A percentile compares a stretch with the other conserved stretches of the same genome.
These are phyloP conservation scores for Drosophila suboccidentalis DNA, from an alignment of 2,888 invertebrate species.

Conservation along the genomic window DNA sequence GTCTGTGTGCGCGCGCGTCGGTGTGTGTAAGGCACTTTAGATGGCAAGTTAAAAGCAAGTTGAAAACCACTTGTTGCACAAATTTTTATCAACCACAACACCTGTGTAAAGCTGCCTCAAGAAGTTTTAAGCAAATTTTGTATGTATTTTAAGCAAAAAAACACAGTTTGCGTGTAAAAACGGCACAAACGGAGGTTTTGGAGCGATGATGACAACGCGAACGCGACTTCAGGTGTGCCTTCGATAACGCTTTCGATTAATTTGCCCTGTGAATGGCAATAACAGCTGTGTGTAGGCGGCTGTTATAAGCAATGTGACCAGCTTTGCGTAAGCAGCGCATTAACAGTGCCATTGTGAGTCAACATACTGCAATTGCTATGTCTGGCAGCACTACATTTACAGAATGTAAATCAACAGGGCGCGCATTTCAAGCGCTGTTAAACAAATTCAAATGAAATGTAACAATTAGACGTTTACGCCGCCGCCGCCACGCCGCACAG, in stretches of 20 bases:
- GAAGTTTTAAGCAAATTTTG: constrained; percentile 30
- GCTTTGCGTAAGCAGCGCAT: not conserved
- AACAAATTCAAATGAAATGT: not conserved
- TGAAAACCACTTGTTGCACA: constrained; percentile 72
- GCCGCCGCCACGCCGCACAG: too few species aligned
- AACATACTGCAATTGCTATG: not conserved
- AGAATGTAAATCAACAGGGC: not conserved
- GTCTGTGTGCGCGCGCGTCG: constrained; percentile 41
- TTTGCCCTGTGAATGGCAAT: constrained; percentile 38
- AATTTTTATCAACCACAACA: constrained; percentile 25
- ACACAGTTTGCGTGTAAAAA: constrained; percentile 51
- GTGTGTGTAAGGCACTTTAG: constrained; percentile 60
- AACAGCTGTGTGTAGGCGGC: constrained; percentile 36
- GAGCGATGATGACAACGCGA: constrained; percentile 74
- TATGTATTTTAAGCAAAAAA: constrained; percentile 39
- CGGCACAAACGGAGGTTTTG: constrained; percentile 53
- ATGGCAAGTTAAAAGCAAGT: constrained; percentile 47
- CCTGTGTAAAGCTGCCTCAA: constrained; percentile 23
- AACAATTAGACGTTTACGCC: too few species aligned
- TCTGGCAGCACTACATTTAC: constrained; percentile 21
- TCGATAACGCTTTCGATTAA: constrained; percentile 16
- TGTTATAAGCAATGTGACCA: constrained; percentile 25
- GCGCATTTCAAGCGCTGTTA: constrained; percentile 11
- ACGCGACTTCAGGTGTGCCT: constrained; percentile 65
- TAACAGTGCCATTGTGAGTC: constrained; percentile 28